Evolutionary conservation across 2,888 invertebrate species (phyloP).

Genomic region (Calliphora vomitoria): DNA sequence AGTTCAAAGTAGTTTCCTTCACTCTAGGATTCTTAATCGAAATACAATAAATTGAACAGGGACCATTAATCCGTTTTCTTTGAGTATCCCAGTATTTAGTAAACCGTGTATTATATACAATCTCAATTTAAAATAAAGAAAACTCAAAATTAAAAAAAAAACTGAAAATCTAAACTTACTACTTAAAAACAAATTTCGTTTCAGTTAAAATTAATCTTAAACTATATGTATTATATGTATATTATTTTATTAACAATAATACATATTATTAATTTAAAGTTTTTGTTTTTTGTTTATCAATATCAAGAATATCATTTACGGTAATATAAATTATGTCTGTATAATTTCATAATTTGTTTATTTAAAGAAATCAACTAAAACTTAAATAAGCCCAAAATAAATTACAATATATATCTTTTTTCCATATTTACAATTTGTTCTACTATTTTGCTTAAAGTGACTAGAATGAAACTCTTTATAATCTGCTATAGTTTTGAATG

Average conservation of each 20-base stretch:
- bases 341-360: constrained; percentile 47
- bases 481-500: constrained; percentile 56
- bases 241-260: constrained; percentile 62
- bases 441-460: constrained; percentile 60
- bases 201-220: constrained; percentile 42
- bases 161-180: constrained; percentile 4
- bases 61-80: too few species aligned
- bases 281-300: not conserved
- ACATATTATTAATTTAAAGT: constrained; percentile 38
- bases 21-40: too few species aligned
- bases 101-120: not conserved
- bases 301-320: constrained; percentile 66
- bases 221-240: not conserved
- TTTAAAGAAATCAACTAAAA: constrained; percentile 40
- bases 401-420: not conserved
- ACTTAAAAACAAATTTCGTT: constrained; percentile 20
- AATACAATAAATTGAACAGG: too few species aligned
- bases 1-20: too few species aligned
- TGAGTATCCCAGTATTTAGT: not conserved
- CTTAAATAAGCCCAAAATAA: constrained; percentile 43
- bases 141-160: not conserved
- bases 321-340: constrained; percentile 63
- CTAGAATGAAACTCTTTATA: constrained; percentile 64
- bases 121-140: not conserved
- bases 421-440: constrained; percentile 65